Evolutionary conservation across 2,888 invertebrate genomes (phyloP), one percentile per base, ranked within the genome.

Genomic region (Diarsia brunnea): DNA sequence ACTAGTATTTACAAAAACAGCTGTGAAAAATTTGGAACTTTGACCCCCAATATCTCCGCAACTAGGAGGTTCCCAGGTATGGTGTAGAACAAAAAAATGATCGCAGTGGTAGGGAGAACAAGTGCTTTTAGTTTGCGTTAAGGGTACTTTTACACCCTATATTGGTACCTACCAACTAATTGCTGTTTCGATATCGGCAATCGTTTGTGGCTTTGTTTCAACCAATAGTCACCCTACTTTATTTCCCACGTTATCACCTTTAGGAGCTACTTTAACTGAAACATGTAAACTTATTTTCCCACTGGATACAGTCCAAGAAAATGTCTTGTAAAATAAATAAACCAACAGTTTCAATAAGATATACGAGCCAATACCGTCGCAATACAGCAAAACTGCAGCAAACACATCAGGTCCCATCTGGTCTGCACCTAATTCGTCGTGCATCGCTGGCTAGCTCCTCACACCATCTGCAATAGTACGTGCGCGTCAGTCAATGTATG

Each of bases 351-450:
- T 14, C 43, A 74, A 64, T 51, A 77, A 55, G 21, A 73, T 47
- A 60, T 43, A 53, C 43, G n/a, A 60, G 5, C 12, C 55, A 70
- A 65, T 81, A 66, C 10, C 55, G 64, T 70, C 64, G 85, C 68
- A 73, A 51, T 85, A 65, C 60, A 38, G 47, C n/a, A 16, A 19
- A 60, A 69, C 58, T 75, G 60, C 76, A 73, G 55, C 67, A 27
- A 69, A 68, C 43, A 19, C 65, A 65, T 61, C n/a, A 43, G 60
- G 81, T 60, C 81, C 1, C 85, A 73, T 82, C 73, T 82, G 85
- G 63, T 58, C 12, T 53, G 24, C 51, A 65, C 49, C 24, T 27
- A 24, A 47, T 73, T 70, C n/a, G 51, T 38, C 27, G n/a, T 76
- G 58, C 70, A 76, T 63, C 38, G 65, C 53, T 65, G 47, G 24